Conservation (phyloP, 2,113 vertebrate genomes). For the Ceuthmochares aereus region DNA sequence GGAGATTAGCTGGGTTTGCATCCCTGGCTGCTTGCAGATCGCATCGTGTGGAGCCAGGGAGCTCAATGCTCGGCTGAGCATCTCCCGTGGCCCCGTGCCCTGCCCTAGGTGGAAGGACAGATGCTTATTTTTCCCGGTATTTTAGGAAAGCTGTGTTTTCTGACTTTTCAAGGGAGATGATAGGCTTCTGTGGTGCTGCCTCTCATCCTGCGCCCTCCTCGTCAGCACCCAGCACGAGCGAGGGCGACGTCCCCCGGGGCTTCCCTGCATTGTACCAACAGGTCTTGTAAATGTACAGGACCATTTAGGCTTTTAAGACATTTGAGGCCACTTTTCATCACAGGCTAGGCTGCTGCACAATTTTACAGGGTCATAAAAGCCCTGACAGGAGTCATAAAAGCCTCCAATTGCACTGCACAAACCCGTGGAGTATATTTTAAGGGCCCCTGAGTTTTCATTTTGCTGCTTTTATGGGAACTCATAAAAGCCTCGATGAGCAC, state of each 20-base stretch:
- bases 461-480: constrained; percentile 86
- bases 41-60: not conserved
- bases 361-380: constrained; percentile 87
- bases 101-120: not conserved
- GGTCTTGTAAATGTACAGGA: constrained; percentile 75
- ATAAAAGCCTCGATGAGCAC: constrained; percentile 79
- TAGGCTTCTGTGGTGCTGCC: not conserved
- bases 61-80: not conserved
- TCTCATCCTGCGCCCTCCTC: fast-evolving
- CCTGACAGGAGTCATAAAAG: constrained; percentile 87
- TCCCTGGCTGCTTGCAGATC: not conserved
- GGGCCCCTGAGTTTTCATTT: constrained; percentile 89
- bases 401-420: constrained; percentile 83
- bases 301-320: constrained; percentile 82
- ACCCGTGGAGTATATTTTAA: constrained; percentile 87
- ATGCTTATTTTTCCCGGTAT: not conserved
- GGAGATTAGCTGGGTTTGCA: not conserved
- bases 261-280: constrained; percentile 45
- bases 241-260: not conserved
- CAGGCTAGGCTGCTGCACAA: constrained; percentile 77
- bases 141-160: not conserved
- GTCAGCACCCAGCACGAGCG: not conserved
- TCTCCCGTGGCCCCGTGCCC: not conserved
- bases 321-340: constrained; percentile 77
- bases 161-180: not conserved